Percentiles rank a stretch among this genome's conserved stretches.
Conservation (phyloP, 1,140 invertebrate species). For the Lasioglossum baleicum region DNA sequence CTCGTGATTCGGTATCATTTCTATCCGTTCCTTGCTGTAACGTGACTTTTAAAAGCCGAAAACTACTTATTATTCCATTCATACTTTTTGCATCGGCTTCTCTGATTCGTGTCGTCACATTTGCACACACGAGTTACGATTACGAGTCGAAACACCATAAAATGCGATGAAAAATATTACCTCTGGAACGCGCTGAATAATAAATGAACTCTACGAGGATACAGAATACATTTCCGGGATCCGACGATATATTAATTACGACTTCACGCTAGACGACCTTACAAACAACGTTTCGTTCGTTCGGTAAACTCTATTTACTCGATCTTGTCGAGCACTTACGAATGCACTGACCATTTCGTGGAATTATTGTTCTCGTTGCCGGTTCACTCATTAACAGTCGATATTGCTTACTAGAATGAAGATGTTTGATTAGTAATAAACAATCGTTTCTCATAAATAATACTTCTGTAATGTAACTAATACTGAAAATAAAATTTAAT, state of each 20-base stretch:
- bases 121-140: neutral
- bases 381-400: neutral
- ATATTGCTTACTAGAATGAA: neutral
- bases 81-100: neutral
- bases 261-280: neutral
- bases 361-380: neutral
- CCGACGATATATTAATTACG: constrained; percentile 7
- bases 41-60: neutral
- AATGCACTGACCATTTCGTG: constrained; percentile 4
- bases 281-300: neutral
- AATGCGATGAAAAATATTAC: constrained; percentile 25
- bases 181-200: neutral
- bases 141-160: constrained; percentile 9
- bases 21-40: neutral
- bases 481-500: no score
- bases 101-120: neutral
- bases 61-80: neutral
- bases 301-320: neutral
- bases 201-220: constrained; percentile 10
- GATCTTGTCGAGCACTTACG: constrained; percentile 14
- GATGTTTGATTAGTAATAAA: neutral
- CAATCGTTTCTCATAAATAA: no score
- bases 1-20: neutral
- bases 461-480: no score
- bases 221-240: neutral